phyloP scores from a whole-genome alignment of 2,113 vertebrate genomes.

The Forbesichthys agassizii region DNA sequence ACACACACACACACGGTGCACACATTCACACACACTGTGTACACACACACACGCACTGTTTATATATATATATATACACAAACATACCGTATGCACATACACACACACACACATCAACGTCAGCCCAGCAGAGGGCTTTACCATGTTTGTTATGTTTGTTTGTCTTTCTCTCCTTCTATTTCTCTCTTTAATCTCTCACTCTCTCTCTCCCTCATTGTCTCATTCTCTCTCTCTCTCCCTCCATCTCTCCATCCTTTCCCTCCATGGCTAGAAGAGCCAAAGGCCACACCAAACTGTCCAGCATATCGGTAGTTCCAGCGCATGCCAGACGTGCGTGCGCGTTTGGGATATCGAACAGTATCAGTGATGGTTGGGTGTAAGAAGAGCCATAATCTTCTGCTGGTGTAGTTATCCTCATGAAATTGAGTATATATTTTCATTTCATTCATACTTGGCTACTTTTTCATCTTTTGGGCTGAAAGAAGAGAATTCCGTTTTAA shows the following conservation, averaged over 20 bases:
- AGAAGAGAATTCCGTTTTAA: too few species aligned
- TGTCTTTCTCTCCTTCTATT: constrained; percentile 61
- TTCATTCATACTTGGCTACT: constrained; percentile 15
- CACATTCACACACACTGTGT: not conserved
- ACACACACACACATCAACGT: constrained; percentile 31
- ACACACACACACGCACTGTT: constrained; percentile 18
- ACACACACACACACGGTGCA: constrained; percentile 19
- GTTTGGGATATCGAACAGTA: constrained; percentile 24
- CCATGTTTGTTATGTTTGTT: constrained; percentile 78
- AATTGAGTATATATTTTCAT: constrained; percentile 68
- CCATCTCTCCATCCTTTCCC: constrained; percentile 47
- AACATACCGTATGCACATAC: not conserved
- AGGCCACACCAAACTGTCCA: constrained; percentile 55
- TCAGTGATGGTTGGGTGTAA: constrained; percentile 22
- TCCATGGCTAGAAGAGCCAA: constrained; percentile 58
- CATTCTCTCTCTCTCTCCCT: constrained; percentile 35
- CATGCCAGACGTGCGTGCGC: constrained; percentile 39
- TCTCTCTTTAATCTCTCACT: constrained; percentile 54
- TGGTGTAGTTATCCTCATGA: constrained; percentile 55
- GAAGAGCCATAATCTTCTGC: constrained; percentile 44
- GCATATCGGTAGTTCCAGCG: constrained; percentile 48
- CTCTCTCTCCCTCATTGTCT: constrained; percentile 38
- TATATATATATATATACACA: constrained; percentile 18
- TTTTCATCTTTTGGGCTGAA: too few species aligned
- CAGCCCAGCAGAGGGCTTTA: constrained; percentile 77